Evolutionary conservation across 2,888 invertebrate genomes (phyloP).

Genomic region (Pachymerium ferrugineum): DNA sequence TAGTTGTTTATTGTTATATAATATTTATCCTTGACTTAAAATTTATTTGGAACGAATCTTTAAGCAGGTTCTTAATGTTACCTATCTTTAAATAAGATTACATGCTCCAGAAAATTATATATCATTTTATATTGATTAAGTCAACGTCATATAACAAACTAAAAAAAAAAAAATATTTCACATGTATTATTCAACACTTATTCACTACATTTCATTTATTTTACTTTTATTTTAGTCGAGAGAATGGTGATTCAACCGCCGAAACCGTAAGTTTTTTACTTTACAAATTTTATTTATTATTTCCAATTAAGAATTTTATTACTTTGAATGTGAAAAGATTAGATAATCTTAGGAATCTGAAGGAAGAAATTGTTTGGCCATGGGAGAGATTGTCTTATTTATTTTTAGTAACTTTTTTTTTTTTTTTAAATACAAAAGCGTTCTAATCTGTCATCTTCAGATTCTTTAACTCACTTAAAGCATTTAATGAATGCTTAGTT

Average conservation of each 20-base stretch:
- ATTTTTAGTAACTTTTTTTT: background rate
- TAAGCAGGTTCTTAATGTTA: no score
- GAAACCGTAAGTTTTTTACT: constrained; percentile 36
- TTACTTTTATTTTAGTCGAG: constrained; percentile 56
- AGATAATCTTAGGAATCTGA: background rate
- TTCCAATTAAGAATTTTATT: background rate
- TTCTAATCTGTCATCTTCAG: background rate
- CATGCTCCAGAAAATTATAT: background rate
- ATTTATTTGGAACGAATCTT: no score
- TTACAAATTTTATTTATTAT: constrained; percentile 20
- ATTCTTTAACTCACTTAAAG: no score
- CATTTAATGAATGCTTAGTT: no score
- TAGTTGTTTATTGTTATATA: no score
- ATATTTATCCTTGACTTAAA: no score
- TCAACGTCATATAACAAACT: no score
- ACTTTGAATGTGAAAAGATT: background rate
- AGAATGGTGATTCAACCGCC: constrained; percentile 57
- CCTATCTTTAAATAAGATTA: no score
- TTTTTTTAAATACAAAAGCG: background rate
- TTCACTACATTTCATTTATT: background rate
- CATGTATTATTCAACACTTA: no score
- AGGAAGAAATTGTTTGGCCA: constrained; percentile 5
- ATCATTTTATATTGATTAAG: no score
- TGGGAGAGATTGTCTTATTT: background rate
- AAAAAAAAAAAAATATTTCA: background rate